Conservation (phyloP, 2,113 vertebrate species). For the Melanotaenia duboulayi region DNA sequence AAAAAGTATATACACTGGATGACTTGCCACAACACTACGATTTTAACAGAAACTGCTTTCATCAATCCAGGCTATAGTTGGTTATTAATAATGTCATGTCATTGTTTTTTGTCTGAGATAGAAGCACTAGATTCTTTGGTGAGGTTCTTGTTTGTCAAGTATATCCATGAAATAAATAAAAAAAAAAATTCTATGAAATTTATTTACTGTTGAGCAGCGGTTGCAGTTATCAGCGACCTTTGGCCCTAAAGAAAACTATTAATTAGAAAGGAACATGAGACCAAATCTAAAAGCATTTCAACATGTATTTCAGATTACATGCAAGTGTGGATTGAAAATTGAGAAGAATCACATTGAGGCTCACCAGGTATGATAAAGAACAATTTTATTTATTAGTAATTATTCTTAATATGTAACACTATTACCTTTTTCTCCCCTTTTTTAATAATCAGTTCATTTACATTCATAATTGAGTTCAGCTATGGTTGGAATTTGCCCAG, state of each 20-base stretch:
- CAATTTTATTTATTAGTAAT: neutral
- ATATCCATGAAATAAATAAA: neutral
- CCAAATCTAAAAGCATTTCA: neutral
- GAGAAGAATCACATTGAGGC: conserved; percentile 87
- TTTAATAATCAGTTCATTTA: no score
- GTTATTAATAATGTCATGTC: no score
- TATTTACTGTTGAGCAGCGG: neutral
- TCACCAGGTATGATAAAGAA: conserved; percentile 86
- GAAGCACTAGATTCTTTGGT: neutral
- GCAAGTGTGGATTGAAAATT: conserved; percentile 92
- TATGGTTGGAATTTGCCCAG: no score
- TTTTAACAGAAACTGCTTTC: no score
- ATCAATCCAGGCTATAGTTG: no score
- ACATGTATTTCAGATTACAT: conserved; percentile 85
- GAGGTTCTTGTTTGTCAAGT: no score
- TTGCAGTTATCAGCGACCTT: neutral
- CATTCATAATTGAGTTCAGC: no score
- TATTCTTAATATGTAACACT: neutral
- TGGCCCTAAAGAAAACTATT: neutral
- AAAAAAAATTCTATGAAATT: no score
- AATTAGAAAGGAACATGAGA: neutral
- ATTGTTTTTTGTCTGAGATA: neutral
- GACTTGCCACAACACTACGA: no score
- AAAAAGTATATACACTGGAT: no score
- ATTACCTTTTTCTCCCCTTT: neutral